Base-by-base conservation (phyloP, 2,888 invertebrate species). In the Euzetes globulus region DNA sequence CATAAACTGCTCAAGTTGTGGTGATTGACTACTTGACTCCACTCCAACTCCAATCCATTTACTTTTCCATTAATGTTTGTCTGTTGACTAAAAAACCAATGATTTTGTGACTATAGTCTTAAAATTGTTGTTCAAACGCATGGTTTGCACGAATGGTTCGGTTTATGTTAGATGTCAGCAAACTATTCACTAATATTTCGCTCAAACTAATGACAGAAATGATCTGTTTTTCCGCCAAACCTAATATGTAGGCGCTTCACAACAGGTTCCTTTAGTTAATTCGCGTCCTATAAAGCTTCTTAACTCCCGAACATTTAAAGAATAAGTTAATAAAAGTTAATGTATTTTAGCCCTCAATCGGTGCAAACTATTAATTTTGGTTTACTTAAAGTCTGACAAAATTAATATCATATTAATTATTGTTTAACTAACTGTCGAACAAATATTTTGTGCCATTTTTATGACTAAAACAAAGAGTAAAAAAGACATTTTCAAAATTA, bases 311-410 rank as follows among this genome's bases (percentile, higher is more conserved):
- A 41, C 9, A 41, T 13, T 41, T 13, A 6, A 58, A 58, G 27
- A 58, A 25, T 25, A 58, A 58, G 58, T 58, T 58, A 22, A 58
- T 58, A 58, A 58, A 27, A 27, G 27, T 27, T 58, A 58, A 58
- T 58, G 58, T 50, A 58, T 27, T 58, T 41, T 58, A 58, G 15
- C 27, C 22, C 22, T 13, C 19, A 58, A 58, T 58, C 22, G 13
- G 13, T 13, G 11, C 13, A 52, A 58, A 3, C 58, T 58, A 27
- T 58, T 58, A 58, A 25, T 58, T 58, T n/a, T 58, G 58, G 58
- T 58, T 58, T 11, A 58, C 25, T 25, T 25, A 6, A 11, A 58
- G 2, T 58, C 27, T 13, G 27, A 58, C 27, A 58, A 58, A 58
- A 25, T 58, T 25, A 58, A 58, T 58, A 27, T 27, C 22, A 58